Conservation (phyloP, 2,888 invertebrate species). For the Cyaniris semiargus region DNA sequence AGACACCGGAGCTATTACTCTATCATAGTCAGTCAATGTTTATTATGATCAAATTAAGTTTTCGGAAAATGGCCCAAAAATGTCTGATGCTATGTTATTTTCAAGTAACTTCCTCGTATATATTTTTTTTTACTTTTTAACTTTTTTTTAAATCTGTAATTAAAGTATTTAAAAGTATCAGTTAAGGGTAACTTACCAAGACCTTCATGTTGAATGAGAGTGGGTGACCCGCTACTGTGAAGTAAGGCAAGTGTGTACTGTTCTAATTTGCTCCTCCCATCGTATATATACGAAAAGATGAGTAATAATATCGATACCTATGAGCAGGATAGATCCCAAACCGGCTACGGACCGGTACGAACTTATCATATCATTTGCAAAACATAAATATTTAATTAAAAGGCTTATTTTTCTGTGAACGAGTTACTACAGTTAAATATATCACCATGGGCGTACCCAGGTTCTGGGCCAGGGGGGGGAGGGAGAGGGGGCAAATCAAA, state of each 20-base stretch:
- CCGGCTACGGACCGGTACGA: conserved; percentile 6
- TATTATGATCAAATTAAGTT: neutral
- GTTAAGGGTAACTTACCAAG: conserved; percentile 53
- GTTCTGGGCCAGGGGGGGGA: too few relatives aligned
- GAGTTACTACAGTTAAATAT: conserved; percentile 7
- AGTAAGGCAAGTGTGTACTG: neutral
- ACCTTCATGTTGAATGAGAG: conserved; percentile 53
- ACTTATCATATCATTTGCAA: conserved; percentile 20
- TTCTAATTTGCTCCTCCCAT: neutral
- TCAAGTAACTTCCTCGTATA: neutral
- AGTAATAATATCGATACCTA: conserved; percentile 21
- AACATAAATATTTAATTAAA: conserved; percentile 26
- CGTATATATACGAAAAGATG: conserved; percentile 20
- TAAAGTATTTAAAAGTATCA: neutral
- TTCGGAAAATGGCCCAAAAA: neutral
- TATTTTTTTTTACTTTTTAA: neutral
- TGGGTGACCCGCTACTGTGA: conserved; percentile 25
- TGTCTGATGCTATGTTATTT: neutral
- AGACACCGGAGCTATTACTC: too few relatives aligned
- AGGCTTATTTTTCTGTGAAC: conserved; percentile 15
- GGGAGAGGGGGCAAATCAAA: too few relatives aligned
- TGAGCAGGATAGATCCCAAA: conserved; percentile 22
- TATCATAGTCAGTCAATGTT: neutral
- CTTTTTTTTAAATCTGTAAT: too few relatives aligned
- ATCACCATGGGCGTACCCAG: too few relatives aligned